Conservation (phyloP, 2,113 vertebrate species). For the Nothobranchius kuhntae region DNA sequence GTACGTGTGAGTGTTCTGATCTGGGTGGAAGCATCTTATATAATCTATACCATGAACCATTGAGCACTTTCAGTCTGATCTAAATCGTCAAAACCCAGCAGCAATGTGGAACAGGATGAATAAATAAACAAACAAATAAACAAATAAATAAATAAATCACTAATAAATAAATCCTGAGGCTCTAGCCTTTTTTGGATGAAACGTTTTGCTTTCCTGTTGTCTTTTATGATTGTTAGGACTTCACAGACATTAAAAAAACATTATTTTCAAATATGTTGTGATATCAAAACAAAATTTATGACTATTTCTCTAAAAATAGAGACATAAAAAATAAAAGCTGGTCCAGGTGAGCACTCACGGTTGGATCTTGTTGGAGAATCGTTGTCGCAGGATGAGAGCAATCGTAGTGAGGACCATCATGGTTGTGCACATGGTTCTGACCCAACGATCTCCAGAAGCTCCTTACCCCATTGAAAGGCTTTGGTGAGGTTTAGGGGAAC, state of each 20-base stretch:
- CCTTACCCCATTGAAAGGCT: conserved; percentile 50
- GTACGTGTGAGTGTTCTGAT: conserved; percentile 3
- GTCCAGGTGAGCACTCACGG: conserved; percentile 61
- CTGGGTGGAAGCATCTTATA: not conserved
- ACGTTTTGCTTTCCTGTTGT: too few relatives aligned
- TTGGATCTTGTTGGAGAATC: conserved; percentile 37
- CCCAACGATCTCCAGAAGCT: conserved; percentile 19
- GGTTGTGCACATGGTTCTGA: conserved; percentile 72
- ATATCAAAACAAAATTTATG: not conserved
- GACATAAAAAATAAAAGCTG: not conserved
- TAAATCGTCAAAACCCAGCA: not conserved
- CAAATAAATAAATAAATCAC: too few relatives aligned
- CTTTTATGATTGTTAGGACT: too few relatives aligned
- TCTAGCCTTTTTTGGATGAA: too few relatives aligned
- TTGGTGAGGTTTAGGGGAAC: conserved; percentile 33
- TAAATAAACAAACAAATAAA: not conserved
- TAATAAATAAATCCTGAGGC: too few relatives aligned
- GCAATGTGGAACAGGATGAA: too few relatives aligned
- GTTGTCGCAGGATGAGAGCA: conserved; percentile 29
- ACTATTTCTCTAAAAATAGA: too few relatives aligned
- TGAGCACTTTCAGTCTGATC: not conserved
- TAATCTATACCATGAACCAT: not conserved
- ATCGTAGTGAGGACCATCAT: conserved; percentile 40
- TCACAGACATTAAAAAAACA: too few relatives aligned
- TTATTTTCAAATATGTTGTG: too few relatives aligned